Evolutionary conservation across 2,888 invertebrate genomes (phyloP), one percentile per base, ranked within the genome.

Genomic region (Augochlorella aurata): DNA sequence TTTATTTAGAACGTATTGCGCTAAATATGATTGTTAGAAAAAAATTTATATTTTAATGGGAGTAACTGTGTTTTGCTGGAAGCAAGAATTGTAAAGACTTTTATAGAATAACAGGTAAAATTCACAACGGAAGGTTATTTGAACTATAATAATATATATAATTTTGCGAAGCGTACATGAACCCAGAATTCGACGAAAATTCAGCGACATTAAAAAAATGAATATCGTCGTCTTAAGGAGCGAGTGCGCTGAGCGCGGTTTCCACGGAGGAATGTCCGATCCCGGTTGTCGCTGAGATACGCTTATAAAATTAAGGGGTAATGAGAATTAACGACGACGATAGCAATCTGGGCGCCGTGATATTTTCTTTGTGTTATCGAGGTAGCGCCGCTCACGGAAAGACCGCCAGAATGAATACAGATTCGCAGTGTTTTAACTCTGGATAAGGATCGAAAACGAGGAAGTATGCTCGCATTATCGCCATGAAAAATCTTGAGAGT

Each of bases 301-400:
- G 79, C 75, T 89, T 82, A 88, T 88, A 85, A 89, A 89, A 90
- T 89, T 89, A 90, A 82, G 74, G 65, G 61, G 69, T 89, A 89
- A 89, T 81, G 83, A 89, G 87, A 87, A 89, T 88, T 87, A 89
- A 90, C 82, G 89, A 81, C 66, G 84, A 89, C 79, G 85, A 85
- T 83, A 82, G 87, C 84, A 85, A 88, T 89, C 84, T 87, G 73
- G 77, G 72, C 70, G 54, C 72, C 66, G 70, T 66, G 82, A 79
- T 87, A 84, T 81, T 80, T 85, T 74, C 67, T 67, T 61, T 72
- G 78, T 49, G 78, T 75, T 86, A 88, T 84, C 86, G 82, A 66
- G 73, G 63, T 71, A 67, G 76, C 79, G 71, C 24, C 16, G 63
- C 16, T 52, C 74, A 63, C 63, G 81, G 67, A n/a, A 54, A 49